A percentile compares a stretch with the other conserved stretches of the same genome.
These are phyloP conservation scores for Acropora yongei DNA, from an alignment of 64 coral and sea anemone species.

Conservation along the genomic window DNA sequence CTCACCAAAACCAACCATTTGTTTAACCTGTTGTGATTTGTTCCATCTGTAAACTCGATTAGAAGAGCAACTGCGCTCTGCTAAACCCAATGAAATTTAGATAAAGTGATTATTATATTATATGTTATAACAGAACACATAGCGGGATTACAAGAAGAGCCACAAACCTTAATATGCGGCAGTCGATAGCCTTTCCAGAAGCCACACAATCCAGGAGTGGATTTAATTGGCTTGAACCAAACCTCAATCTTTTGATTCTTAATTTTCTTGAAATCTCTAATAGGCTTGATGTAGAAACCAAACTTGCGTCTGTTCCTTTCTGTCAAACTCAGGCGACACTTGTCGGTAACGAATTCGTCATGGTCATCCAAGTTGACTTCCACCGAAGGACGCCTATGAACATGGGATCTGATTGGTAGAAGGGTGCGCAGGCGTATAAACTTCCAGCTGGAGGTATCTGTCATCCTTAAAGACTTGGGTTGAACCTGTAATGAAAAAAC, in stretches of 20 bases:
- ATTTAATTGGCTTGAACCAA: constrained; percentile 61
- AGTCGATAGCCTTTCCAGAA: constrained; percentile 85
- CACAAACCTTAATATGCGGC: constrained; percentile 57
- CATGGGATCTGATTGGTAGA: constrained; percentile 72
- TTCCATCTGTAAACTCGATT: no score
- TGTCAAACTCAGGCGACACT: constrained; percentile 66
- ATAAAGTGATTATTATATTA: no score
- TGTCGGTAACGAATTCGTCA: constrained; percentile 76
- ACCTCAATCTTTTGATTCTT: constrained; percentile 58
- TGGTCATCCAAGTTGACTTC: constrained; percentile 53
- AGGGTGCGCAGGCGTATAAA: constrained; percentile 41
- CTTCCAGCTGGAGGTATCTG: constrained; percentile 76
- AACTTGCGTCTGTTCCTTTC: constrained; percentile 77
- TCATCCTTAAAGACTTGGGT: constrained; percentile 58
- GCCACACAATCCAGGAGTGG: constrained; percentile 67
- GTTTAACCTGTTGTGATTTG: no score
- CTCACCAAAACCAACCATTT: no score
- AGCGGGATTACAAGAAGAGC: not conserved
- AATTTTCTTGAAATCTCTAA: constrained; percentile 78
- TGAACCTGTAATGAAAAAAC: constrained; percentile 40
- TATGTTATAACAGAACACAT: not conserved
- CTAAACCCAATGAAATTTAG: no score
- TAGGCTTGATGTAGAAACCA: constrained; percentile 73
- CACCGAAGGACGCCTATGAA: constrained; percentile 38
- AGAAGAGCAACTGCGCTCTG: no score